phyloP scores from a whole-genome alignment of 2,888 invertebrate species.

The Barypeithes pellucidus region DNA sequence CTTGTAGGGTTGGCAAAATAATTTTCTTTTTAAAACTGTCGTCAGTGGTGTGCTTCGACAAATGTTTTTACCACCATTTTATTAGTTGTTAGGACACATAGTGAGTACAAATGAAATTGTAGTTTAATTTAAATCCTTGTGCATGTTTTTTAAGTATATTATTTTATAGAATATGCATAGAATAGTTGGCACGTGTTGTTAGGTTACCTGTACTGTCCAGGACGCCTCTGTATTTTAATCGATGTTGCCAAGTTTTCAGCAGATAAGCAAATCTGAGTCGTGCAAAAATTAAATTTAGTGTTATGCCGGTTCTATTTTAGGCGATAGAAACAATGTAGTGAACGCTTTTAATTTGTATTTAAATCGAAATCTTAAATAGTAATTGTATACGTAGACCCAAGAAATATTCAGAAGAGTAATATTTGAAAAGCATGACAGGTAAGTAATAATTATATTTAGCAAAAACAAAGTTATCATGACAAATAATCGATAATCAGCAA shows the following conservation, averaged over 20 bases:
- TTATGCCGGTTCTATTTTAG: slow-evolving; percentile 4
- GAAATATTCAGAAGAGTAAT: slow-evolving; percentile 2
- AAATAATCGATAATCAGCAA: slow-evolving; percentile 17
- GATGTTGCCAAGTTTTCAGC: slow-evolving; percentile 26
- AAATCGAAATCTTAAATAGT: background rate
- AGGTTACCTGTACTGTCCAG: slow-evolving; percentile 33
- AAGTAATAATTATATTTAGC: slow-evolving; percentile 4
- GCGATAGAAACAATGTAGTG: slow-evolving; percentile 15
- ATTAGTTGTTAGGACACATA: slow-evolving; percentile 1
- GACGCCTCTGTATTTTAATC: slow-evolving; percentile 31
- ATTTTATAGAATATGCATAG: slow-evolving; percentile 3
- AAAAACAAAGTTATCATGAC: slow-evolving; percentile 6
- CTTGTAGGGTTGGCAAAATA: slow-evolving; percentile 28
- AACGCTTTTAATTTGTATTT: background rate
- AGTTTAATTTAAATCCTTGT: background rate
- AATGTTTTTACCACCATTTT: slow-evolving; percentile 16
- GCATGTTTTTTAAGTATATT: background rate
- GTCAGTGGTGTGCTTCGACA: slow-evolving; percentile 32
- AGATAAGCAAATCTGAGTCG: slow-evolving; percentile 5
- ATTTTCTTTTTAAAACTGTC: slow-evolving; percentile 22
- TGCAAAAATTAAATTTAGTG: slow-evolving; percentile 21
- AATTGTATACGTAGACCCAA: background rate
- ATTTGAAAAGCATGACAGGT: slow-evolving; percentile 23
- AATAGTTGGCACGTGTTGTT: slow-evolving; percentile 34
- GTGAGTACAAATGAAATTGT: slow-evolving; percentile 11